phyloP scores from a whole-genome alignment of 2,113 vertebrate genomes.

The Stigmatopora argus region DNA sequence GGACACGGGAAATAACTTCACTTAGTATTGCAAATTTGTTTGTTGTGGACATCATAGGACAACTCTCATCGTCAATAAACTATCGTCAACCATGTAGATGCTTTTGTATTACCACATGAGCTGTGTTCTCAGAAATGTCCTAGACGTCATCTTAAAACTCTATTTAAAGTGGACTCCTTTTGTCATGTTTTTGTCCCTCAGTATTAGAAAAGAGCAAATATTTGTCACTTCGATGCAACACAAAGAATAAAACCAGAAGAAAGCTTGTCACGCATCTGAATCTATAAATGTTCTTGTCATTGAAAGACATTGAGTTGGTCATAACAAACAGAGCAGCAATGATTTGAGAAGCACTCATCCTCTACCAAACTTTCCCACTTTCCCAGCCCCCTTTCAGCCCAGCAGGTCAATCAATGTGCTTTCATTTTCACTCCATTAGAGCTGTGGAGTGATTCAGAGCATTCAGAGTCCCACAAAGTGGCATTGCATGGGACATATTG shows the following conservation, averaged over 20 bases:
- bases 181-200: too few relatives aligned
- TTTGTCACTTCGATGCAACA: too few relatives aligned
- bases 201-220: too few relatives aligned
- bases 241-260: not conserved
- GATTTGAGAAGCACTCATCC: constrained; percentile 23
- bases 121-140: too few relatives aligned
- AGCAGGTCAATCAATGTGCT: constrained; percentile 37
- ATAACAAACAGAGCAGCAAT: constrained; percentile 50
- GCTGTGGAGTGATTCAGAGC: constrained; percentile 1
- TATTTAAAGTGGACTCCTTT: too few relatives aligned
- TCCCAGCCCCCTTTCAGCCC: constrained; percentile 8
- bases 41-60: too few relatives aligned
- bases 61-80: too few relatives aligned
- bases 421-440: constrained; percentile 18
- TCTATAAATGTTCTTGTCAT: constrained; percentile 3
- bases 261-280: not conserved
- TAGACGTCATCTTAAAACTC: too few relatives aligned
- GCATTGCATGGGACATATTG: not conserved
- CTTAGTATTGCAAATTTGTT: too few relatives aligned
- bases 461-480: constrained; percentile 3
- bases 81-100: too few relatives aligned
- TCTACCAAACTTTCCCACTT: not conserved
- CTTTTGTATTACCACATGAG: too few relatives aligned
- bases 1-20: too few relatives aligned
- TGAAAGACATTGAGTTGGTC: constrained; percentile 25